Evolutionary conservation across 2,113 vertebrate species (phyloP).

Genomic region (Myotis lucifugus): DNA sequence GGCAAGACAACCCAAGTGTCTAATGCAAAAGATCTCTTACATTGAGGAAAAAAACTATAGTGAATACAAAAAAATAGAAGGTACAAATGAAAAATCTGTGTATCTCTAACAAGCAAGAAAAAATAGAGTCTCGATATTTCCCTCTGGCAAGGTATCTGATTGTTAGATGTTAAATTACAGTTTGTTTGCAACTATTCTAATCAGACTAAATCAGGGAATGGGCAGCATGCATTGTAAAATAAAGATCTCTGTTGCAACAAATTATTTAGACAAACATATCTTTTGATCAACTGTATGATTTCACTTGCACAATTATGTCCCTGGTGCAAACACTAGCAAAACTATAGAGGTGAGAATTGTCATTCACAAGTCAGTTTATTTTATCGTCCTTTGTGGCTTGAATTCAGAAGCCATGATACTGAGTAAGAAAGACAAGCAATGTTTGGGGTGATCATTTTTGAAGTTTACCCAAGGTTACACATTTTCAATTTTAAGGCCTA

Average conservation of each 20-base stretch:
- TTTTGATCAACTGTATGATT: background rate
- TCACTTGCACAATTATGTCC: background rate
- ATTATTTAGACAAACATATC: background rate
- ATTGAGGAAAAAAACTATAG: conserved; percentile 26
- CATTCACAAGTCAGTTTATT: background rate
- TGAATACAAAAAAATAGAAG: background rate
- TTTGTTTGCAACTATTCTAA: background rate
- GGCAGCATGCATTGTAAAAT: background rate
- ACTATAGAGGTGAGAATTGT: background rate
- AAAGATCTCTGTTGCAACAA: background rate
- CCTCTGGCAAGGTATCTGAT: background rate
- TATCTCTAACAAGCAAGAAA: background rate
- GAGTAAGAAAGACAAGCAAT: background rate
- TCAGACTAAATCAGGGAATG: background rate
- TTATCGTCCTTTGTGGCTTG: background rate
- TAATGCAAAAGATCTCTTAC: background rate
- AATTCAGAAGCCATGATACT: background rate
- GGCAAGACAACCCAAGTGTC: background rate
- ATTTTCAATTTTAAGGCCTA: background rate
- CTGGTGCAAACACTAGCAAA: background rate
- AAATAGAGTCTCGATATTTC: background rate
- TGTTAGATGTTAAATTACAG: conserved; percentile 26
- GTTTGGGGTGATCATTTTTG: background rate
- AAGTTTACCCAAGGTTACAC: background rate
- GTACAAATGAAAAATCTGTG: conserved; percentile 18